phyloP scores from a whole-genome alignment of 1,140 invertebrate species.

The Vanessa atalanta region DNA sequence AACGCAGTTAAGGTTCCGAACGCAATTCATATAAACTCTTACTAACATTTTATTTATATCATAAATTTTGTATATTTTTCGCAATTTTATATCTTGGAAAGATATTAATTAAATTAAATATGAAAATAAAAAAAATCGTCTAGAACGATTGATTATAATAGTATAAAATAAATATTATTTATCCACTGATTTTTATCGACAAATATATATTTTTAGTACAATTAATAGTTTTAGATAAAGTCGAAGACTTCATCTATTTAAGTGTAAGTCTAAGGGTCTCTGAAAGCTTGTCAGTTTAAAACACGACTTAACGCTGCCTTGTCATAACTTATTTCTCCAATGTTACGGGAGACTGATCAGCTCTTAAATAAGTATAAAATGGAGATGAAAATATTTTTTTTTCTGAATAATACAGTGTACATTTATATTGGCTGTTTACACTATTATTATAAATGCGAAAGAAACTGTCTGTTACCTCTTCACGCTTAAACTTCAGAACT shows the following conservation, averaged over 20 bases:
- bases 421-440: neutral
- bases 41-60: too few relatives aligned
- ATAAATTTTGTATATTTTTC: too few relatives aligned
- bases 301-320: slow-evolving; percentile 9
- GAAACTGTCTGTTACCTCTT: too few relatives aligned
- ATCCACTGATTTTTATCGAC: too few relatives aligned
- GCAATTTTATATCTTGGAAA: too few relatives aligned
- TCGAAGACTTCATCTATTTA: neutral
- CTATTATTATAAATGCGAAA: neutral
- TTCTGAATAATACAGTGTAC: neutral
- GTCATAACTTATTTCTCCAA: slow-evolving; percentile 26
- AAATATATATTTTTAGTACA: neutral
- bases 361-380: neutral
- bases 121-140: too few relatives aligned
- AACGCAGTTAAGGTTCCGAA: too few relatives aligned
- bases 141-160: too few relatives aligned
- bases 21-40: too few relatives aligned
- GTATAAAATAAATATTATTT: too few relatives aligned
- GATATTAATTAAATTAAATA: too few relatives aligned
- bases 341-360: neutral
- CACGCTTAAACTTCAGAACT: too few relatives aligned
- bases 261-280: slow-evolving; percentile 10
- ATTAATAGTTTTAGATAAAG: neutral
- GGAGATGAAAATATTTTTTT: neutral
- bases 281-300: slow-evolving; percentile 23